These are phyloP conservation scores for Sitobion miscanthi DNA, from an alignment of 1,140 invertebrate genomes.

Conservation along the genomic window DNA sequence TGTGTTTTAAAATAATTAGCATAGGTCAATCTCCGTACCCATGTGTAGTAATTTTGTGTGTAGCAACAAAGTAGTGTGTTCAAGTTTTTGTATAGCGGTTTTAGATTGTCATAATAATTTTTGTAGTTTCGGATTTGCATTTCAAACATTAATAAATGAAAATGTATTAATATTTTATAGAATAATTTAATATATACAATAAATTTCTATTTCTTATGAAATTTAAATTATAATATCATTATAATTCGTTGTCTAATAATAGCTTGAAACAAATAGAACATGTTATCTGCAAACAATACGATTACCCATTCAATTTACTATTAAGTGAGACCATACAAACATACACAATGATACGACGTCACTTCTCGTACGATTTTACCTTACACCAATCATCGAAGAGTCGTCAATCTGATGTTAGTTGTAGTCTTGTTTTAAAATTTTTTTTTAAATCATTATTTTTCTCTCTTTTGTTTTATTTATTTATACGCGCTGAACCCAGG, in stretches of 20 bases:
- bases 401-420: constrained; percentile 7
- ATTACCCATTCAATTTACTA: background rate
- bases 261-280: background rate
- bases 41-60: background rate
- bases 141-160: constrained; percentile 26
- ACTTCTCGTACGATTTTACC: constrained; percentile 34
- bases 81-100: background rate
- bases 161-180: constrained; percentile 16
- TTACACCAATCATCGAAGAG: constrained; percentile 34
- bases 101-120: constrained; percentile 22
- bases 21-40: background rate
- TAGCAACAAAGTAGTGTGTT: background rate
- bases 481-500: background rate
- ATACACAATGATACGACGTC: constrained; percentile 29
- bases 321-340: background rate
- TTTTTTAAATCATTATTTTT: background rate
- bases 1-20: background rate
- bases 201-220: background rate
- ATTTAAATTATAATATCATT: background rate
- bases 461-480: background rate
- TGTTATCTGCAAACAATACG: constrained; percentile 15
- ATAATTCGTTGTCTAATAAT: background rate
- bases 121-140: constrained; percentile 32
- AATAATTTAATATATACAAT: background rate
- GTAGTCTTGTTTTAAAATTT: background rate